Conservation (phyloP, 2,113 vertebrate species). For the Podarcis muralis region DNA sequence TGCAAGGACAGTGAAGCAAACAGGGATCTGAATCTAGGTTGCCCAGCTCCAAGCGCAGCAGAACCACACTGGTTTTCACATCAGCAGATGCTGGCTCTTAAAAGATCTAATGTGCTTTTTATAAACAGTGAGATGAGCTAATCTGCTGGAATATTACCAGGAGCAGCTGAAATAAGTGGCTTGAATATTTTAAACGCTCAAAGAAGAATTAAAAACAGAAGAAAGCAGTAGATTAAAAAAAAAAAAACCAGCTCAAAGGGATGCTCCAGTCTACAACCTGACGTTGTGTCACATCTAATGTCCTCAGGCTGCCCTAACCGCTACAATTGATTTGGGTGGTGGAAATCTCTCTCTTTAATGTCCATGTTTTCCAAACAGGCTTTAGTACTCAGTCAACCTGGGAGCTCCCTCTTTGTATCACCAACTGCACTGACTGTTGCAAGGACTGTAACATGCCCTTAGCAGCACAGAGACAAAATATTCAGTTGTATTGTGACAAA, state of each 20-base stretch:
- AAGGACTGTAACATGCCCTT: neutral
- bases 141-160: neutral
- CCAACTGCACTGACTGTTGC: neutral
- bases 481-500: neutral
- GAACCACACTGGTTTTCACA: neutral
- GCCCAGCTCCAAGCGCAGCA: neutral
- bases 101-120: neutral
- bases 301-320: neutral
- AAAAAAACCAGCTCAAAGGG: neutral
- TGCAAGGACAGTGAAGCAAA: neutral
- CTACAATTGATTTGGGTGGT: neutral
- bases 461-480: neutral
- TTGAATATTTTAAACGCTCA: neutral
- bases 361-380: neutral
- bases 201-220: neutral
- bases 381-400: too few relatives aligned
- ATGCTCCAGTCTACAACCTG: neutral
- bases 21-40: neutral
- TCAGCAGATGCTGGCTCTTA: neutral
- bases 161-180: neutral
- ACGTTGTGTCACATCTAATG: neutral
- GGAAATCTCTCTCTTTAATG: neutral
- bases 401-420: neutral
- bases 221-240: neutral
- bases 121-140: neutral